phyloP scores from a whole-genome alignment of 2,797 vertebrate genomes.

The Rhinophrynus dorsalis region DNA sequence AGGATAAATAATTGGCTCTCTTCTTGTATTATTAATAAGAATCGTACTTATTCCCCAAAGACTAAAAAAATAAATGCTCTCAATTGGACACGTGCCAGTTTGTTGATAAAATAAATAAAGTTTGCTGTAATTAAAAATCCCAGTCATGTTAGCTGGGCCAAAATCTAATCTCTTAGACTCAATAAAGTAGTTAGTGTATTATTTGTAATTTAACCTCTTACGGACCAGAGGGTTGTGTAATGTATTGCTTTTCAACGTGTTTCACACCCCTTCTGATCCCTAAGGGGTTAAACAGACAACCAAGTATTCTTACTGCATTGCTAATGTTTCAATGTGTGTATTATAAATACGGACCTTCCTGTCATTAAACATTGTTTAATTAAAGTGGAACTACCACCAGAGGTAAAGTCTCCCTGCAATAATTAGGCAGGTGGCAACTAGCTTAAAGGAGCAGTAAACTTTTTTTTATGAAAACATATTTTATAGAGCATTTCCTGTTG shows the following conservation, averaged over 20 bases:
- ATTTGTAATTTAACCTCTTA: too few relatives aligned
- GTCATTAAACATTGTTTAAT: not conserved
- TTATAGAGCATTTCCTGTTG: too few relatives aligned
- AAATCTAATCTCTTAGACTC: not conserved
- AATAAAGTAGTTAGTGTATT: not conserved
- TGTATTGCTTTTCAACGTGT: too few relatives aligned
- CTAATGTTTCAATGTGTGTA: not conserved
- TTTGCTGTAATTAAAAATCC: not conserved
- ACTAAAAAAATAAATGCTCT: not conserved
- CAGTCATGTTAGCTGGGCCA: not conserved
- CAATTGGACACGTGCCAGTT: not conserved
- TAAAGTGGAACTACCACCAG: too few relatives aligned
- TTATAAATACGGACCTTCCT: constrained; percentile 4
- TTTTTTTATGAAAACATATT: too few relatives aligned
- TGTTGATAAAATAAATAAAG: constrained; percentile 5
- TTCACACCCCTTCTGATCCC: too few relatives aligned
- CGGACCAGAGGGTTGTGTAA: too few relatives aligned
- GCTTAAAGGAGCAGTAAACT: too few relatives aligned
- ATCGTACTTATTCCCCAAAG: not conserved
- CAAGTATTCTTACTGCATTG: not conserved
- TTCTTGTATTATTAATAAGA: constrained; percentile 6
- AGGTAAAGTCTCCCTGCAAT: too few relatives aligned
- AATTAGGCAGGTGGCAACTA: too few relatives aligned
- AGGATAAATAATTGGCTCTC: not conserved
- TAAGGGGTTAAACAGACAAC: too few relatives aligned